A percentile compares a stretch with the other conserved stretches of the same genome.
Evolutionary conservation across 2,113 vertebrate species (phyloP).

Genomic region (Trichechus manatus): DNA sequence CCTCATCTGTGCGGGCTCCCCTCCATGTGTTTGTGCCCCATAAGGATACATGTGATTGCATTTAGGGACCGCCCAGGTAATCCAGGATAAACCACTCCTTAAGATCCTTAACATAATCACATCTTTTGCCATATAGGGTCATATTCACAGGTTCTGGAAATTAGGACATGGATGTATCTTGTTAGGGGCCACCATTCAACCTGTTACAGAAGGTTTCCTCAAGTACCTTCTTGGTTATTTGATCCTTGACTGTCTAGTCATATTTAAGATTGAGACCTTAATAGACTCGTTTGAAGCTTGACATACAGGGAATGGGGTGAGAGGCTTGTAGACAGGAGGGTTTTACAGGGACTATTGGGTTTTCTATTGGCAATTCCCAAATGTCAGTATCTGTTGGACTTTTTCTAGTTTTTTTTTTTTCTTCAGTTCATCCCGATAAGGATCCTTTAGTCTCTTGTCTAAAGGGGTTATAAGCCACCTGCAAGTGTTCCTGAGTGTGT

Average conservation of each 20-base stretch:
- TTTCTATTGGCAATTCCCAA: background rate
- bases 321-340: background rate
- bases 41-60: background rate
- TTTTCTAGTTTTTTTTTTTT: background rate
- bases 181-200: background rate
- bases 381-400: background rate
- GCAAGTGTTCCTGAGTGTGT: background rate
- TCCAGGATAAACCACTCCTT: background rate
- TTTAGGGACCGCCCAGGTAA: background rate
- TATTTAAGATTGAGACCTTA: background rate
- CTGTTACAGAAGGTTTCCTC: background rate
- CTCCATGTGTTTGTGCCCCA: background rate
- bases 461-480: background rate
- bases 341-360: background rate
- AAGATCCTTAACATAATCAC: background rate
- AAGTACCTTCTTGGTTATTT: constrained; percentile 17
- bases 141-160: background rate
- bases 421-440: background rate
- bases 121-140: background rate
- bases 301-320: background rate
- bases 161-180: background rate
- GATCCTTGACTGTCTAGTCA: background rate
- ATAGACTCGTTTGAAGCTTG: background rate
- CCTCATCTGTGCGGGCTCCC: background rate
- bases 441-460: background rate